Evolutionary conservation across 2,888 invertebrate species (phyloP).

Genomic region (Reticulitermes lucifugus): DNA sequence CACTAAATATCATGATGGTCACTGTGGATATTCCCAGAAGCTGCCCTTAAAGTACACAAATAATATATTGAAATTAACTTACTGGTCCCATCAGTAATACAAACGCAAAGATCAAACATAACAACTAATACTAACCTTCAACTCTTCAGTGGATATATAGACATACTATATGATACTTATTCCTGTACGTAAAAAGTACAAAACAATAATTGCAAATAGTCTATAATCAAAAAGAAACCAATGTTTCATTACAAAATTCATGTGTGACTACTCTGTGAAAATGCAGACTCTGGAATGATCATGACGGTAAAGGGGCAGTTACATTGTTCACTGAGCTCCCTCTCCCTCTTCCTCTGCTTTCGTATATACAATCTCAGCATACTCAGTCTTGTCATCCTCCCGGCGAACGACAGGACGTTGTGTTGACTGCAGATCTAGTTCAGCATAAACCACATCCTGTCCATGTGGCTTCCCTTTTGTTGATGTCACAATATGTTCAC

Average conservation of each 20-base stretch:
- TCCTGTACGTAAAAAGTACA: not conserved
- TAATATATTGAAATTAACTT: not conserved
- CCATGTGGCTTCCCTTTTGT: slow-evolving; percentile 20
- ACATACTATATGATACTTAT: not conserved
- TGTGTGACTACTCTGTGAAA: not conserved
- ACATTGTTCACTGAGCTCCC: not conserved
- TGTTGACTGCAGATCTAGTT: slow-evolving; percentile 68
- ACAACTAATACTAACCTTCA: not conserved
- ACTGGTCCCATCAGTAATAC: slow-evolving; percentile 1
- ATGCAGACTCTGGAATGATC: not conserved
- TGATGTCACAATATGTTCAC: slow-evolving; percentile 3
- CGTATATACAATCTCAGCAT: slow-evolving; percentile 85
- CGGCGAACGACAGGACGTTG: slow-evolving; percentile 60
- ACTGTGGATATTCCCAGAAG: no score
- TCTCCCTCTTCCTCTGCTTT: slow-evolving; percentile 59
- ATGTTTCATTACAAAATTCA: not conserved
- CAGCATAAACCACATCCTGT: slow-evolving; percentile 78
- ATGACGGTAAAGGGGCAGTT: not conserved
- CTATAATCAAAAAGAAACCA: no score
- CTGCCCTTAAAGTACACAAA: no score
- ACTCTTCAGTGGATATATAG: not conserved
- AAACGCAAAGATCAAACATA: not conserved
- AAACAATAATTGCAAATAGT: not conserved
- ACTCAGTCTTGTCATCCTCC: slow-evolving; percentile 76
- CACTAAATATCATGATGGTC: no score